phyloP scores from a whole-genome alignment of 2,113 vertebrate species.

The Tenrec ecaudatus region DNA sequence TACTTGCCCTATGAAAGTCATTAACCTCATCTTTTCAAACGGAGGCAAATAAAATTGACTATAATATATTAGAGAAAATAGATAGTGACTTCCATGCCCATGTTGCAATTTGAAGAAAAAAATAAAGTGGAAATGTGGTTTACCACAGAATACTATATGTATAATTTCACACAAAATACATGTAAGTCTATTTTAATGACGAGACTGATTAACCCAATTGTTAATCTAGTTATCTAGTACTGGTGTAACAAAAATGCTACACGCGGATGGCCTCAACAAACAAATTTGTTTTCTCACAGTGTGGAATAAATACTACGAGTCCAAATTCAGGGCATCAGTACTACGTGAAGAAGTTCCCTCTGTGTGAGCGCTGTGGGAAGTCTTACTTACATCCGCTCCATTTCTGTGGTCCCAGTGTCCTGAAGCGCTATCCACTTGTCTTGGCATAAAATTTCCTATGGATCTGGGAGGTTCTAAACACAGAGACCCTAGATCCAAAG shows the following conservation, averaged over 20 bases:
- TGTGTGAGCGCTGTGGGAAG: background rate
- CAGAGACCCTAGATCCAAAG: too few species aligned
- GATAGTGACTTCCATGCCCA: background rate
- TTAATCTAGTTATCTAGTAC: background rate
- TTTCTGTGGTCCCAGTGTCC: too few species aligned
- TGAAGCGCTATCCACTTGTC: too few species aligned
- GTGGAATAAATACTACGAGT: background rate
- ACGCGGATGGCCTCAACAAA: too few species aligned
- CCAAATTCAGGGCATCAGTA: background rate
- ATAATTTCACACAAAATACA: conserved; percentile 33
- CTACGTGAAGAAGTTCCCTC: background rate
- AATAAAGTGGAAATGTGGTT: background rate
- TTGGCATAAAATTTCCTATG: too few species aligned
- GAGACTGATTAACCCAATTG: background rate
- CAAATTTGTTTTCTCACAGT: background rate
- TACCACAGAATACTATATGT: background rate
- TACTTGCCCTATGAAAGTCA: background rate
- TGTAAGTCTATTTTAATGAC: conserved; percentile 15
- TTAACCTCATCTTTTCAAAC: conserved; percentile 52
- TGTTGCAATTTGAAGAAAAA: background rate
- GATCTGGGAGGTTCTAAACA: too few species aligned
- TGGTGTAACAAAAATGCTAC: too few species aligned
- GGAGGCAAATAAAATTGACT: background rate
- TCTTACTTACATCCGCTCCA: too few species aligned
- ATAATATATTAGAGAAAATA: conserved; percentile 33